Evolutionary conservation across 2,113 vertebrate genomes (phyloP).

Genomic region (Sula dactylatra): DNA sequence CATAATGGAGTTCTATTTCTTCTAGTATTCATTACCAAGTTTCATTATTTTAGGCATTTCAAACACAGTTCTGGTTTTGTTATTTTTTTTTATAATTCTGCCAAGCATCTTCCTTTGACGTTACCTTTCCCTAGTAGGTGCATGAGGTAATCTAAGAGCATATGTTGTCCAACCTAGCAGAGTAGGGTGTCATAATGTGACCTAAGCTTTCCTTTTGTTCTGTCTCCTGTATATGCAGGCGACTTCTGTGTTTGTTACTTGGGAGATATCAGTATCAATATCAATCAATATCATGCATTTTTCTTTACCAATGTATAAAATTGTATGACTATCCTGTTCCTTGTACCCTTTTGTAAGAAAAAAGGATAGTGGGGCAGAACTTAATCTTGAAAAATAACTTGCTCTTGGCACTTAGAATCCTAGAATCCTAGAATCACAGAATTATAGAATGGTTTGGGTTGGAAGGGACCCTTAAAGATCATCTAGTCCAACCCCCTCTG

Average conservation of each 20-base stretch:
- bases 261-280: neutral
- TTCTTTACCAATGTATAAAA: neutral
- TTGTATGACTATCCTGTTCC: neutral
- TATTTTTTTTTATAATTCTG: neutral
- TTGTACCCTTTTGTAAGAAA: neutral
- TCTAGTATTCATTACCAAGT: neutral
- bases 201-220: neutral
- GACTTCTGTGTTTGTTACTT: neutral
- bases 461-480: neutral
- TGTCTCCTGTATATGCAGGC: neutral
- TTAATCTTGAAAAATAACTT: neutral
- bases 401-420: neutral
- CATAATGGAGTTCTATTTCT: neutral
- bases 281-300: neutral
- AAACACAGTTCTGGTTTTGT: neutral
- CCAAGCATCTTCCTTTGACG: neutral
- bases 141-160: neutral
- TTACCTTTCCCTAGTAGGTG: rapidly evolving
- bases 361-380: neutral
- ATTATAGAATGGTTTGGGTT: neutral
- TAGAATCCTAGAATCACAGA: neutral
- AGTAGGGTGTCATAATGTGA: neutral
- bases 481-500: no score
- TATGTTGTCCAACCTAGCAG: neutral
- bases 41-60: neutral